phyloP scores from a whole-genome alignment of 2,797 vertebrate species.

The Masticophis lateralis region DNA sequence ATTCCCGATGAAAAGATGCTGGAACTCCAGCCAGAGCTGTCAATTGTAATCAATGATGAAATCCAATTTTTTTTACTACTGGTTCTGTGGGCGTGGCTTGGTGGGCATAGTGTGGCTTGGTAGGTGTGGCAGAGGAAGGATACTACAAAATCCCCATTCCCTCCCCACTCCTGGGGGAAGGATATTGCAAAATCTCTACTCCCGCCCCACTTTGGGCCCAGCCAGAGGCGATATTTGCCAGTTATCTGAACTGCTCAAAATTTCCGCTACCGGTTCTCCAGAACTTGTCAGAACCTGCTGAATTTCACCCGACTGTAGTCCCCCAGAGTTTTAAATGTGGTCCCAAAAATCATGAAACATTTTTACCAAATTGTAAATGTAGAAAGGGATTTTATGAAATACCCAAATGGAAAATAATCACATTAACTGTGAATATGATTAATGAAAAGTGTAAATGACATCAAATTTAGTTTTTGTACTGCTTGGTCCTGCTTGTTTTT shows the following conservation, averaged over 20 bases:
- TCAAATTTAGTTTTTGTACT: not conserved
- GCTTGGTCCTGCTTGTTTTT: not conserved
- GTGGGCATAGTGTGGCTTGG: too few species aligned
- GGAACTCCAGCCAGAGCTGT: not conserved
- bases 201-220: too few species aligned
- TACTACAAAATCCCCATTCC: too few species aligned
- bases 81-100: too few species aligned
- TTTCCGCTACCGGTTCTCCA: too few species aligned
- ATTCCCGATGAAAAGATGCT: constrained; percentile 1
- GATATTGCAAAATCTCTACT: too few species aligned
- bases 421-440: not conserved
- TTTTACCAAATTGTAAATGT: not conserved
- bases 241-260: too few species aligned
- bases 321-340: not conserved
- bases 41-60: not conserved
- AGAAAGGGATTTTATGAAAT: not conserved
- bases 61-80: too few species aligned
- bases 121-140: too few species aligned
- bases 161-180: too few species aligned
- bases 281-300: too few species aligned
- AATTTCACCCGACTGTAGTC: not conserved
- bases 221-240: too few species aligned
- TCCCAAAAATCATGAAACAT: not conserved
- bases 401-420: not conserved
- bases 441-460: not conserved